These are phyloP conservation scores for Dendrolimus houi DNA, from an alignment of 2,888 invertebrate genomes.

Conservation along the genomic window DNA sequence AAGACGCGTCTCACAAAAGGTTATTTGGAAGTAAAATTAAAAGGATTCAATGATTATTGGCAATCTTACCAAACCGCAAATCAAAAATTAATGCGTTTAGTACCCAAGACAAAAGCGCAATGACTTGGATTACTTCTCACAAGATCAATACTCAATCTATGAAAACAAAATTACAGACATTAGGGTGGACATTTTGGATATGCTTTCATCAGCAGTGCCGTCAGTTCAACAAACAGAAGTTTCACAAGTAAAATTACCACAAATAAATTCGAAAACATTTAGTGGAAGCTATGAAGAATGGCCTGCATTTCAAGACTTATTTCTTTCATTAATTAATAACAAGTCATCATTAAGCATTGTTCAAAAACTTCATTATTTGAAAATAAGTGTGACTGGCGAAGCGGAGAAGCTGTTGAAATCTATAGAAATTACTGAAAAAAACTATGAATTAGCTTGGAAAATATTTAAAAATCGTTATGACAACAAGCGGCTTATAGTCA, in stretches of 20 bases:
- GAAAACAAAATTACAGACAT: too few relatives aligned
- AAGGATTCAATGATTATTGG: too few relatives aligned
- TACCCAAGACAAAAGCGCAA: too few relatives aligned
- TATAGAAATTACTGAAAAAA: conserved; percentile 7
- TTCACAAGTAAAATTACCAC: conserved; percentile 2
- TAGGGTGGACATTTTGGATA: too few relatives aligned
- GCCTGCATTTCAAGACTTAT: conserved; percentile 12
- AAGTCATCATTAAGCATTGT: conserved; percentile 9
- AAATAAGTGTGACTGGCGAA: conserved; percentile 11
- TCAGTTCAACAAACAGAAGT: too few relatives aligned
- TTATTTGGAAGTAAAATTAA: too few relatives aligned
- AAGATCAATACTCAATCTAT: too few relatives aligned
- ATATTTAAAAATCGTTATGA: conserved; percentile 4
- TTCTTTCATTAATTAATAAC: conserved; percentile 10
- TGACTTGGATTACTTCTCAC: too few relatives aligned
- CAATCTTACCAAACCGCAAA: too few relatives aligned
- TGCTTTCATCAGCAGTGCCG: too few relatives aligned
- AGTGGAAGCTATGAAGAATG: conserved; percentile 8
- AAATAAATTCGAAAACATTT: conserved; percentile 8
- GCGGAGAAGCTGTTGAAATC: conserved; percentile 10
- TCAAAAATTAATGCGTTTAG: too few relatives aligned
- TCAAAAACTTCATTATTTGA: conserved; percentile 15
- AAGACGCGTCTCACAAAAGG: too few relatives aligned
- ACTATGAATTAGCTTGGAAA: conserved; percentile 11
- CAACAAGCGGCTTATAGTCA: conserved; percentile 2